Evolutionary conservation across 2,888 invertebrate genomes (phyloP).

Genomic region (Andrena haemorrhoa): DNA sequence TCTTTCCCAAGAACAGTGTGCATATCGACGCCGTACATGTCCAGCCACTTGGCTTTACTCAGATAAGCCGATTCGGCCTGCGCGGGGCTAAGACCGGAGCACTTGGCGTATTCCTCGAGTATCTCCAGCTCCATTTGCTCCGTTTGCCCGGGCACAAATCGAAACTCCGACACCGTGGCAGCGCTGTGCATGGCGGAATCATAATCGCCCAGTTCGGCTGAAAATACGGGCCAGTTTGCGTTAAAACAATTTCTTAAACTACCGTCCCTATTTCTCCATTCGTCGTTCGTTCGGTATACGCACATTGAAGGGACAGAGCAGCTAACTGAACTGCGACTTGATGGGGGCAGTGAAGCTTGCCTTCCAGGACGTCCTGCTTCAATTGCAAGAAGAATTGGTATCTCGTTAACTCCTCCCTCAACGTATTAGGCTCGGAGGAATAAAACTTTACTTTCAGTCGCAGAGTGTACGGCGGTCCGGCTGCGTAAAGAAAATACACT

Average conservation of each 20-base stretch:
- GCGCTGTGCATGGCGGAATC: slow-evolving; percentile 96
- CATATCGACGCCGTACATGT: slow-evolving; percentile 99
- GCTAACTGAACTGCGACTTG: slow-evolving; percentile 95
- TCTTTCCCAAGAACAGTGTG: slow-evolving; percentile 98
- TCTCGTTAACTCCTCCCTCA: slow-evolving; percentile 98
- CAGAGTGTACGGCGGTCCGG: slow-evolving; percentile 99
- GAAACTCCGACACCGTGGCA: slow-evolving; percentile 99
- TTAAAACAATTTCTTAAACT: not conserved
- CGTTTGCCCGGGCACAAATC: slow-evolving; percentile 97
- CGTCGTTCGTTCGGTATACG: slow-evolving; percentile 79
- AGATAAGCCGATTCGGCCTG: slow-evolving; percentile 98
- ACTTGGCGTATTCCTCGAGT: slow-evolving; percentile 95
- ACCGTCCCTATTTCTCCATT: not conserved
- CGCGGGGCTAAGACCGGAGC: slow-evolving; percentile 95
- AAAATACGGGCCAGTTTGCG: slow-evolving; percentile 63
- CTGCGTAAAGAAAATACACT: slow-evolving; percentile 84
- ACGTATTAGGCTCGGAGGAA: slow-evolving; percentile 98
- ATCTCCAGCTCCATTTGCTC: slow-evolving; percentile 98
- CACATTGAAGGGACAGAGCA: slow-evolving; percentile 97
- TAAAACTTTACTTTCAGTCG: slow-evolving; percentile 99
- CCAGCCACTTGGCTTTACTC: slow-evolving; percentile 98
- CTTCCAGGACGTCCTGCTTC: slow-evolving; percentile 97
- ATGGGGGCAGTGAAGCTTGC: slow-evolving; percentile 95
- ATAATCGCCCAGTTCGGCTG: slow-evolving; percentile 98
- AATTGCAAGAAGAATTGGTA: slow-evolving; percentile 99